Evolutionary conservation across 2,888 invertebrate species (phyloP).

Genomic region (Caprella mutica): DNA sequence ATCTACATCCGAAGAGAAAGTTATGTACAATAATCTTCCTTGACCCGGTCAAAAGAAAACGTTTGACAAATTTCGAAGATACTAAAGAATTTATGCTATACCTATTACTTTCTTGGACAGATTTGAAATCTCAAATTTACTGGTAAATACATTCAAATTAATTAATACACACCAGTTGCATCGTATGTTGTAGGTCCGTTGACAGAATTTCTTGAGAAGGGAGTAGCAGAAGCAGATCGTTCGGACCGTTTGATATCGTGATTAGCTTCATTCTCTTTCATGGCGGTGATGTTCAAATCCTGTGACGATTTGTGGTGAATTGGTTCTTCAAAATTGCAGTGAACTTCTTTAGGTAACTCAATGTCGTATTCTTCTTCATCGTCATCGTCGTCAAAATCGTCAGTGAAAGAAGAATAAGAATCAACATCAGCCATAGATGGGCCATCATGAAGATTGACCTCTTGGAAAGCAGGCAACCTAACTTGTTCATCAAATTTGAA

Average conservation of each 20-base stretch:
- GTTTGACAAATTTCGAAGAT: background rate
- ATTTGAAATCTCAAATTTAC: too few relatives aligned
- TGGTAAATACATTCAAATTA: too few relatives aligned
- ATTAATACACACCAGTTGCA: conserved; percentile 9
- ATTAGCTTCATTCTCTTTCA: background rate
- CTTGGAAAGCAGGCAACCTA: too few relatives aligned
- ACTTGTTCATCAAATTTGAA: too few relatives aligned
- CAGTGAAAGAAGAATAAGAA: conserved; percentile 30
- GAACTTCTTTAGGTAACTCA: background rate
- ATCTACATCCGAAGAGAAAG: too few relatives aligned
- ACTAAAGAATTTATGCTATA: background rate
- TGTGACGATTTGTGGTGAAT: background rate
- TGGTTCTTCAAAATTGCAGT: background rate
- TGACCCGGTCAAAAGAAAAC: background rate
- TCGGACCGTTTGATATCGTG: conserved; percentile 15
- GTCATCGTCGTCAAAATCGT: conserved; percentile 33
- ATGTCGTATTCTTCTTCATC: conserved; percentile 18
- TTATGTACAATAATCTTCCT: too few relatives aligned
- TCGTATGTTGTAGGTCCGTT: conserved; percentile 21
- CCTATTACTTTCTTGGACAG: background rate
- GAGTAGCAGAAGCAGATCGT: conserved; percentile 20
- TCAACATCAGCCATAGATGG: conserved; percentile 13
- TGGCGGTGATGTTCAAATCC: background rate
- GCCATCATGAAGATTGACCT: background rate
- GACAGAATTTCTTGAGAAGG: conserved; percentile 27